phyloP scores from a whole-genome alignment of 2,797 vertebrate species.

The Malurus leucopterus region DNA sequence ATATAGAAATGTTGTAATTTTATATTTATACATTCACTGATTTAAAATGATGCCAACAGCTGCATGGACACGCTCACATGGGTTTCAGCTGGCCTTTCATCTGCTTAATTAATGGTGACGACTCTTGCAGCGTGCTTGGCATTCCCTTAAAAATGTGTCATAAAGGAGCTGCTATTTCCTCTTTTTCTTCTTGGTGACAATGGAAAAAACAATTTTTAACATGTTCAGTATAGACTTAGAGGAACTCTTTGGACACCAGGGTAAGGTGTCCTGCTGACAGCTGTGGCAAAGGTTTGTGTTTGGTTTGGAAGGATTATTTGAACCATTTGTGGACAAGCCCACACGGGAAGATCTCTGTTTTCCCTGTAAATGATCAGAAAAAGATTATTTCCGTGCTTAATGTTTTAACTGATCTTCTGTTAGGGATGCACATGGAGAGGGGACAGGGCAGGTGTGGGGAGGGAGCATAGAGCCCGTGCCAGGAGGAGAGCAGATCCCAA shows the following conservation, averaged over 20 bases:
- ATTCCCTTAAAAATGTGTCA: not conserved
- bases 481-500: not conserved
- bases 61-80: not conserved
- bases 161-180: not conserved
- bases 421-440: not conserved
- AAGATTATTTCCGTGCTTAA: not conserved
- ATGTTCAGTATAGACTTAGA: not conserved
- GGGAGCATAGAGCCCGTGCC: not conserved
- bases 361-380: not conserved
- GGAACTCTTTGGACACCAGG: not conserved
- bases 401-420: not conserved
- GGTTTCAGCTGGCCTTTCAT: not conserved
- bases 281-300: not conserved
- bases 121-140: not conserved
- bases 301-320: not conserved
- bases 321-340: not conserved
- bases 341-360: not conserved
- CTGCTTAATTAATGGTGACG: not conserved
- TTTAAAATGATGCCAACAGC: not conserved
- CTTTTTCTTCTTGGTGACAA: not conserved
- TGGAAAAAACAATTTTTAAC: not conserved
- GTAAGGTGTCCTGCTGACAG: not conserved
- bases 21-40: not conserved
- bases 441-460: not conserved
- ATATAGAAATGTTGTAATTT: accelerated